Evolutionary conservation across 2,797 vertebrate species (phyloP), one percentile per base, ranked within the genome.

Genomic region (Sardinella longiceps): DNA sequence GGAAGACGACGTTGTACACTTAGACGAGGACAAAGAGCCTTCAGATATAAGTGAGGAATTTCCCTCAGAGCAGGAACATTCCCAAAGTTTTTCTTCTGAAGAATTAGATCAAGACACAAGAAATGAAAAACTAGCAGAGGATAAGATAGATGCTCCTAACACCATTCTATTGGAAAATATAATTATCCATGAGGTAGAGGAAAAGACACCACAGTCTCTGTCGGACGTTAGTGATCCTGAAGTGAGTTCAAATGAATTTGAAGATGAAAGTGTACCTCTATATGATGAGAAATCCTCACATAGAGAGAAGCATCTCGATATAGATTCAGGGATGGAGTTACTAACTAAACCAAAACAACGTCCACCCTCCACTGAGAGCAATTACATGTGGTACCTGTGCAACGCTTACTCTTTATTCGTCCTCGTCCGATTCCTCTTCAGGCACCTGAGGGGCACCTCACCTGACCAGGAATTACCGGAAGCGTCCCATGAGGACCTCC

Each of bases 331-430:
- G 33, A 56, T 10, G 10, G 3, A 6, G 33, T 56, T 53, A 53
- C 37, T 9, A 23, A 6, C 33, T 5, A 82, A 43, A 45, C 15
- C 37, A 66, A 86, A 1, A 84, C 88, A 85, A 86, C 87, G 86
- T 90, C 88, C 80, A 91, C 86, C 70, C 9, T 23, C 70, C 46
- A 82, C 84, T 0, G 92, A 95, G 86, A 84, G 58, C 5, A 91
- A 89, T 18, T 89, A 89, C 5, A 88, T 89, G 85, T 97, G 95
- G 96, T 96, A 95, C 89, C 85, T 97, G 53, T 98, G 95, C 95
- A 97, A 96, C 85, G 91, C 5, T 0, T 84, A 94, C 46, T 94
- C 94, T 0, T 5, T 96, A 0, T 90, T 99, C 84, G 97, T 96
- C 58, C 87, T 97, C 85, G 91, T 97, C 18, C 89, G 94, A 53